Conservation (phyloP, 1,140 invertebrate species). For the Papilio dardanus region DNA sequence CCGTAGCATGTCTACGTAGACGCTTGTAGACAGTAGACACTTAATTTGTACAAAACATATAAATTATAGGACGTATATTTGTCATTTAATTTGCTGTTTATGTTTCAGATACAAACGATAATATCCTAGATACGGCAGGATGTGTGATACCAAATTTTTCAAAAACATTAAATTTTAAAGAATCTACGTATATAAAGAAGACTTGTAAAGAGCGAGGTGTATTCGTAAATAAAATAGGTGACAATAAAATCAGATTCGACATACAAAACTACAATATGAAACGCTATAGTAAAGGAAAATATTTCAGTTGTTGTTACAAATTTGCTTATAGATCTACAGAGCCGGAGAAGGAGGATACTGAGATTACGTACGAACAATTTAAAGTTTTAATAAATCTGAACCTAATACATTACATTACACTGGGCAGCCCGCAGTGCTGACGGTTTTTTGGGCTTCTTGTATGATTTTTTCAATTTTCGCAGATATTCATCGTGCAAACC, state of each 20-base stretch:
- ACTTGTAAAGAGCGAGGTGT: constrained; percentile 51
- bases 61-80: neutral
- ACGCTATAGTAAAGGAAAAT: constrained; percentile 45
- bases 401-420: too few relatives aligned
- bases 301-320: constrained; percentile 55
- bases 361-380: constrained; percentile 47
- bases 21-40: neutral
- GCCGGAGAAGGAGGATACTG: constrained; percentile 42
- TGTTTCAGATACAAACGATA: constrained; percentile 52
- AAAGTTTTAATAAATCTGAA: neutral
- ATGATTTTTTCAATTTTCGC: constrained; percentile 38
- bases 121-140: constrained; percentile 64
- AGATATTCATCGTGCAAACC: constrained; percentile 52
- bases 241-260: constrained; percentile 49
- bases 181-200: constrained; percentile 43
- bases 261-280: constrained; percentile 51
- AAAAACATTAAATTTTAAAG: constrained; percentile 51
- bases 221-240: constrained; percentile 48
- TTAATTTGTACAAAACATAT: neutral
- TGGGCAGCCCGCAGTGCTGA: too few relatives aligned
- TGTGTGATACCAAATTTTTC: constrained; percentile 69
- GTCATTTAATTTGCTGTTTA: constrained; percentile 24
- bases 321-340: constrained; percentile 44
- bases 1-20: neutral
- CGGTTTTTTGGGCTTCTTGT: too few relatives aligned